Evolutionary conservation across 2,888 invertebrate species (phyloP).

Genomic region (Diabrotica balteata): DNA sequence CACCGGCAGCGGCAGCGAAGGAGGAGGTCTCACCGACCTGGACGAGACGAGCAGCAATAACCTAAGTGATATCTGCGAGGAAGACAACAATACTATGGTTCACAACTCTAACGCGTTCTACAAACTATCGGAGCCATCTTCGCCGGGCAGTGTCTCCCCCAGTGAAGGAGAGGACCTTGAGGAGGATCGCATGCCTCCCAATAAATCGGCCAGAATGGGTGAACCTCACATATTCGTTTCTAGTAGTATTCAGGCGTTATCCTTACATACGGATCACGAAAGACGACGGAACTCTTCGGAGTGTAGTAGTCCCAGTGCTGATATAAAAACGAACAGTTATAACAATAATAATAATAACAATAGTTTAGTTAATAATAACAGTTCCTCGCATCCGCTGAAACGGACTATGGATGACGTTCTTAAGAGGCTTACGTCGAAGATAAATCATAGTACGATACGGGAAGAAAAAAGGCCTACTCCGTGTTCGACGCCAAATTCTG

Average conservation of each 20-base stretch:
- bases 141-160: slow-evolving; percentile 58
- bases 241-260: slow-evolving; percentile 56
- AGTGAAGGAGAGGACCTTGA: slow-evolving; percentile 60
- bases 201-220: slow-evolving; percentile 58
- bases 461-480: slow-evolving; percentile 76
- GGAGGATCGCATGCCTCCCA: slow-evolving; percentile 58
- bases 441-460: slow-evolving; percentile 78
- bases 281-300: slow-evolving; percentile 68
- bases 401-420: slow-evolving; percentile 92
- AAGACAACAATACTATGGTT: slow-evolving; percentile 59
- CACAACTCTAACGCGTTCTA: slow-evolving; percentile 54
- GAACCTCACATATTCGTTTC: slow-evolving; percentile 51
- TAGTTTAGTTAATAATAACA: slow-evolving; percentile 70
- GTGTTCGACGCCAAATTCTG: slow-evolving; percentile 68
- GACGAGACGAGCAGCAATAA: slow-evolving; percentile 68
- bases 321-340: slow-evolving; percentile 68
- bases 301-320: slow-evolving; percentile 76
- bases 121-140: slow-evolving; percentile 58
- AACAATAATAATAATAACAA: slow-evolving; percentile 67
- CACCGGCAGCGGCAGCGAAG: slow-evolving; percentile 66
- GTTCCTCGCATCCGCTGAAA: slow-evolving; percentile 69
- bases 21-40: slow-evolving; percentile 64
- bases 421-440: slow-evolving; percentile 83
- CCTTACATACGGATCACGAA: slow-evolving; percentile 66
- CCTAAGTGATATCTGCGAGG: slow-evolving; percentile 68